phyloP scores from a whole-genome alignment of 2,113 vertebrate genomes.

The Indicator indicator region DNA sequence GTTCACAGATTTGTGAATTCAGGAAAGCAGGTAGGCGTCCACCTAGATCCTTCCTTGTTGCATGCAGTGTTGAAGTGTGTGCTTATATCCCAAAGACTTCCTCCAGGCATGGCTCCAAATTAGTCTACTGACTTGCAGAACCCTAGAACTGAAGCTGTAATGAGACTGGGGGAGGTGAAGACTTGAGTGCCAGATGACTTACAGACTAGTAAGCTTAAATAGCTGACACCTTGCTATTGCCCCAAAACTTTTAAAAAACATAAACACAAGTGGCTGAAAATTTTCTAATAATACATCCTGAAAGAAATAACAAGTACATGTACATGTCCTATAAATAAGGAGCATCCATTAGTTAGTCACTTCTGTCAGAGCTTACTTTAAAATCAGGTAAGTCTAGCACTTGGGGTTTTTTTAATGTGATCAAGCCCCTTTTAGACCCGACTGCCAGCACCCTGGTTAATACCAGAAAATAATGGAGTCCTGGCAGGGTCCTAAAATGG shows the following conservation, averaged over 20 bases:
- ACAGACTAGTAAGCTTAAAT: not conserved
- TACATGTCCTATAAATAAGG: not conserved
- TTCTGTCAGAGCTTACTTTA: not conserved
- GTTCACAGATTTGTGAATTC: not conserved
- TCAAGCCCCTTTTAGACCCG: not conserved
- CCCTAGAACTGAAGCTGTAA: not conserved
- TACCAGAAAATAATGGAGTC: not conserved
- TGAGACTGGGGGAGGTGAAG: not conserved
- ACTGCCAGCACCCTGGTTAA: not conserved
- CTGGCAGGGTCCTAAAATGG: not conserved
- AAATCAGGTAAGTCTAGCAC: not conserved
- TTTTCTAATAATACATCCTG: not conserved
- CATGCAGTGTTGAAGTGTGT: rapidly evolving
- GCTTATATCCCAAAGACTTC: not conserved
- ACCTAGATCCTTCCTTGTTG: not conserved
- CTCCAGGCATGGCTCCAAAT: not conserved
- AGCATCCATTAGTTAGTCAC: not conserved
- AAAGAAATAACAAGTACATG: not conserved
- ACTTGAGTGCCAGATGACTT: not conserved
- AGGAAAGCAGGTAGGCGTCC: not conserved
- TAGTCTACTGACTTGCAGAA: not conserved
- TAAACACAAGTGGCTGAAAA: not conserved
- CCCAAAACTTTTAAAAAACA: not conserved
- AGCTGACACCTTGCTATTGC: not conserved
- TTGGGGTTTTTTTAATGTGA: not conserved